Conservation (phyloP, 2,888 invertebrate species). For the Megalurothrips usitatus region DNA sequence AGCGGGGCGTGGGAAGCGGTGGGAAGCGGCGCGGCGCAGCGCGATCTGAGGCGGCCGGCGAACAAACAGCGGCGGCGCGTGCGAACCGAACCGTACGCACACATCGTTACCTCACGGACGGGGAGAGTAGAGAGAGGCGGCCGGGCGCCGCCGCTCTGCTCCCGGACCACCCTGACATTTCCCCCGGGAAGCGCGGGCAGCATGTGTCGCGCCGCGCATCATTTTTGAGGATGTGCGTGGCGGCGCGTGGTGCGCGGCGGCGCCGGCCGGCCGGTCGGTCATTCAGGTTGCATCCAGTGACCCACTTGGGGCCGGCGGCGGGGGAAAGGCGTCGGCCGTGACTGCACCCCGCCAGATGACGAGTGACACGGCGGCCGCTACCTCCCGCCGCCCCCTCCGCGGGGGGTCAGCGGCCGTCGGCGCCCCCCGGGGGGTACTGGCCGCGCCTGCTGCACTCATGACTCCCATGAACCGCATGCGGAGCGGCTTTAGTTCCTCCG, state of each 20-base stretch:
- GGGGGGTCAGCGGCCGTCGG: neutral
- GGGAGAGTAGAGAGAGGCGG: neutral
- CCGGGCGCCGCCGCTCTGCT: neutral
- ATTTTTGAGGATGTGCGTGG: neutral
- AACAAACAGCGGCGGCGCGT: too few species aligned
- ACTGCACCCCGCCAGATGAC: neutral
- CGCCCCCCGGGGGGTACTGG: too few species aligned
- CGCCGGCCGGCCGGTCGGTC: neutral
- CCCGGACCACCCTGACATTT: neutral
- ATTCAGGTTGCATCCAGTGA: neutral
- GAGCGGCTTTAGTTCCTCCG: too few species aligned
- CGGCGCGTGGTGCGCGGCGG: neutral
- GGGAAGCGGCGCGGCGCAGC: too few species aligned
- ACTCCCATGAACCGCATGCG: too few species aligned
- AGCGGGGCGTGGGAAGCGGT: too few species aligned
- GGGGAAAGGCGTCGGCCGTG: slow-evolving; percentile 11
- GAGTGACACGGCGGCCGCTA: too few species aligned
- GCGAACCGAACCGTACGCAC: too few species aligned
- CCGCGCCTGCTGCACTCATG: too few species aligned
- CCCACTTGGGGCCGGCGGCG: neutral
- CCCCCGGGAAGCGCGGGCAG: neutral
- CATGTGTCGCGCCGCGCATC: too few species aligned
- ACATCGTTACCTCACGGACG: too few species aligned
- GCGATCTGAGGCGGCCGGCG: too few species aligned
- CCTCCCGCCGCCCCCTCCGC: neutral